Conservation (phyloP, 2,888 invertebrate genomes). For the Calliphora vomitoria region DNA sequence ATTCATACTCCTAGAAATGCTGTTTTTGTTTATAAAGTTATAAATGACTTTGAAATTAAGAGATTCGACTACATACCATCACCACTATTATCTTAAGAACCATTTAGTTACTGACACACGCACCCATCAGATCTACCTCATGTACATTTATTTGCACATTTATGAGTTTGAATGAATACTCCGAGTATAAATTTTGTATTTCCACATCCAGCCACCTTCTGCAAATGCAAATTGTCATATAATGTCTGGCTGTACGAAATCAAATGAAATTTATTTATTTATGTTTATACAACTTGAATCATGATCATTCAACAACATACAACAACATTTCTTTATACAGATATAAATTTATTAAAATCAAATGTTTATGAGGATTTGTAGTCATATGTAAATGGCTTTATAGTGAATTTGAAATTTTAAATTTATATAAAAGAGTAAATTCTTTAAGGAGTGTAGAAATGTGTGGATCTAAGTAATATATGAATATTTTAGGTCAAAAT, state of each 20-base stretch:
- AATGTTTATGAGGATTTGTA: conserved; percentile 11
- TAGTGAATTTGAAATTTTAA: background rate
- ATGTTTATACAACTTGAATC: conserved; percentile 51
- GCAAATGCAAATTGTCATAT: conserved; percentile 65
- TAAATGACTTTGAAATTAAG: conserved; percentile 69
- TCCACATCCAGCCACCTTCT: conserved; percentile 55
- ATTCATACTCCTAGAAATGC: background rate
- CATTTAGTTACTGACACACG: conserved; percentile 30
- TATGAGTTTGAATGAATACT: conserved; percentile 28
- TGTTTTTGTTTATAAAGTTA: conserved; percentile 46
- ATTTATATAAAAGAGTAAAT: background rate
- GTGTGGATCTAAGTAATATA: background rate
- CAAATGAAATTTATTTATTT: conserved; percentile 63
- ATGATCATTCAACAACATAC: conserved; percentile 32
- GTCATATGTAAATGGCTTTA: conserved; percentile 24
- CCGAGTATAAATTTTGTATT: conserved; percentile 5
- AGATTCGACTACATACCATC: conserved; percentile 54
- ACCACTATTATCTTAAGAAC: conserved; percentile 39
- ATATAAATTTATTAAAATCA: conserved; percentile 45
- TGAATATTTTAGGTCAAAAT: background rate
- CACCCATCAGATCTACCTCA: conserved; percentile 26
- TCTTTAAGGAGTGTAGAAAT: background rate
- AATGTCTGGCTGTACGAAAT: conserved; percentile 59
- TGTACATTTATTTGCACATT: conserved; percentile 31
- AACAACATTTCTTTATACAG: conserved; percentile 25